A percentile compares a stretch with the other conserved stretches of the same genome.
These are phyloP conservation scores for Podarcis raffonei DNA, from an alignment of 2,113 vertebrate genomes.

Conservation along the genomic window DNA sequence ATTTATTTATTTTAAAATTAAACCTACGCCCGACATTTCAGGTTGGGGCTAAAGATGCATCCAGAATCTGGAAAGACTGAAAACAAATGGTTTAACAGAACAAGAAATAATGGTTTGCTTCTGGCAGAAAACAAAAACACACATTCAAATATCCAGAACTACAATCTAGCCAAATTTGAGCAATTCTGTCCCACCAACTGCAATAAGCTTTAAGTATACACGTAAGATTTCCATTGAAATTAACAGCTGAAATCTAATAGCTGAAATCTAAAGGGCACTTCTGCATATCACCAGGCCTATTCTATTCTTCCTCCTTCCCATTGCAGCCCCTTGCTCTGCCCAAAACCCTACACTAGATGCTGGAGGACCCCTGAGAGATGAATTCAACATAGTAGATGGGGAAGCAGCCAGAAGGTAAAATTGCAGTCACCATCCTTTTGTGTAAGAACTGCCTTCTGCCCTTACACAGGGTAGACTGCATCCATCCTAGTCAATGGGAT, in stretches of 20 bases:
- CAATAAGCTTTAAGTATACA: background rate
- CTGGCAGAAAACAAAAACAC: background rate
- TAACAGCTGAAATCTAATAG: background rate
- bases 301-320: background rate
- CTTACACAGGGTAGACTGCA: background rate
- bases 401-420: background rate
- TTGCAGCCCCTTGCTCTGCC: background rate
- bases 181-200: background rate
- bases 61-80: background rate
- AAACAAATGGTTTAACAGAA: background rate
- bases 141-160: background rate
- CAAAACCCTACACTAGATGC: background rate
- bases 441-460: background rate
- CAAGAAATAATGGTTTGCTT: background rate
- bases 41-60: background rate
- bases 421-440: too few relatives aligned
- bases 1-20: background rate
- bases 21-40: background rate
- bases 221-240: background rate
- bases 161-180: background rate
- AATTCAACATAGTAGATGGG: background rate
- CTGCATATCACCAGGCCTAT: too few relatives aligned
- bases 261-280: background rate
- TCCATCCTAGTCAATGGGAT: background rate
- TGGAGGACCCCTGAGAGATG: background rate